These are phyloP conservation scores for Cinclus cinclus DNA, from an alignment of 2,113 vertebrate genomes.

Conservation along the genomic window DNA sequence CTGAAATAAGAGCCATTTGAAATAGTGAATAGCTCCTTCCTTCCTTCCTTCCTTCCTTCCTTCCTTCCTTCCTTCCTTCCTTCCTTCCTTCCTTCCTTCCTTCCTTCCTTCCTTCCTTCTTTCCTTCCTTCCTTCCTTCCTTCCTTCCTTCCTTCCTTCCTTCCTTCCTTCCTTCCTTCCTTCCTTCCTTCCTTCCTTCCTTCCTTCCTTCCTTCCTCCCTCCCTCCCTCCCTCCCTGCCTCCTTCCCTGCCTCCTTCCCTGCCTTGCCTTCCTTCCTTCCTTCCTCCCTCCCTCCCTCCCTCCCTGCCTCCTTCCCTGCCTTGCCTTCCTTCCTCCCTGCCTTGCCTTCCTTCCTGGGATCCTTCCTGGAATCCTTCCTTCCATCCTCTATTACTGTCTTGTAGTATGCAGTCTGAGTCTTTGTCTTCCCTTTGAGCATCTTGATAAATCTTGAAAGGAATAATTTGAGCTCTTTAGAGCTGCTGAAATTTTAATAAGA, in stretches of 20 bases:
- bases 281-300: not conserved
- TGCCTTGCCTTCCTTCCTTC: not conserved
- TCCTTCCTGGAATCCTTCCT: not conserved
- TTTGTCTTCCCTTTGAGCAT: not conserved
- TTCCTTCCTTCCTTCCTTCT: not conserved
- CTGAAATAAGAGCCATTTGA: not conserved
- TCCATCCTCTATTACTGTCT: not conserved
- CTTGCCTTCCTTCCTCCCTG: not conserved
- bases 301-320: not conserved
- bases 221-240: no score
- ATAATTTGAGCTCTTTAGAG: conserved; percentile 8
- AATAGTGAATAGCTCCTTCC: not conserved
- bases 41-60: not conserved
- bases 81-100: not conserved
- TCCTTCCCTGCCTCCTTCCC: no score
- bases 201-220: not conserved
- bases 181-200: not conserved
- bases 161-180: not conserved
- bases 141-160: not conserved
- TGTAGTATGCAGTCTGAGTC: not conserved
- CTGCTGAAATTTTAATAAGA: conserved; percentile 25
- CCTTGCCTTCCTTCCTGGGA: not conserved
- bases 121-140: not conserved
- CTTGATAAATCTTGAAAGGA: conserved; percentile 25
- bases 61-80: not conserved